phyloP scores from a whole-genome alignment of 2,113 vertebrate species.

The Zingel zingel region DNA sequence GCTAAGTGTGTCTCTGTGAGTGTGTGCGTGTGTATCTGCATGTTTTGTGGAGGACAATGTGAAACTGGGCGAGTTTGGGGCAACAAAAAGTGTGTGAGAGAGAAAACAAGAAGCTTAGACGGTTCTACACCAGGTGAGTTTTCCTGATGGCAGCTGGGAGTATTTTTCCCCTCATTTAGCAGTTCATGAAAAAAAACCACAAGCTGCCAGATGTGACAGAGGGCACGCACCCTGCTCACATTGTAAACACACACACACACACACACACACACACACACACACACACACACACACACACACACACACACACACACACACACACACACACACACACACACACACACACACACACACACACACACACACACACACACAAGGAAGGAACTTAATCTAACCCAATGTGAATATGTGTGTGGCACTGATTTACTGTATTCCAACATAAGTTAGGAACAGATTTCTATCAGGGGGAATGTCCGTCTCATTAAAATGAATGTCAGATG shows the following conservation, averaged over 20 bases:
- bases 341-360: constrained; percentile 52
- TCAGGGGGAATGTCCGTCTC: constrained; percentile 59
- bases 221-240: constrained; percentile 63
- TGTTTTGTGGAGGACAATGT: constrained; percentile 24
- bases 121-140: constrained; percentile 71
- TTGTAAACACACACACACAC: constrained; percentile 58
- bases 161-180: constrained; percentile 80
- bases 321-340: constrained; percentile 44
- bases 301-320: constrained; percentile 48
- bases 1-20: background rate
- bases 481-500: constrained; percentile 74
- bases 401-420: constrained; percentile 40
- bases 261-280: constrained; percentile 39
- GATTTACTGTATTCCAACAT: constrained; percentile 53
- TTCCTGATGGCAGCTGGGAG: constrained; percentile 73
- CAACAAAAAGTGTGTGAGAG: constrained; percentile 27
- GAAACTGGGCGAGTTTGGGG: constrained; percentile 5
- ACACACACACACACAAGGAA: constrained; percentile 37
- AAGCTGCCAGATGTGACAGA: constrained; percentile 77
- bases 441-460: constrained; percentile 63
- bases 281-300: constrained; percentile 15
- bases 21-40: background rate
- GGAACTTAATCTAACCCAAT: constrained; percentile 20
- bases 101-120: constrained; percentile 32
- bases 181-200: constrained; percentile 77